Conservation (phyloP, 2,797 vertebrate genomes). For the Anabacerthia variegaticeps region DNA sequence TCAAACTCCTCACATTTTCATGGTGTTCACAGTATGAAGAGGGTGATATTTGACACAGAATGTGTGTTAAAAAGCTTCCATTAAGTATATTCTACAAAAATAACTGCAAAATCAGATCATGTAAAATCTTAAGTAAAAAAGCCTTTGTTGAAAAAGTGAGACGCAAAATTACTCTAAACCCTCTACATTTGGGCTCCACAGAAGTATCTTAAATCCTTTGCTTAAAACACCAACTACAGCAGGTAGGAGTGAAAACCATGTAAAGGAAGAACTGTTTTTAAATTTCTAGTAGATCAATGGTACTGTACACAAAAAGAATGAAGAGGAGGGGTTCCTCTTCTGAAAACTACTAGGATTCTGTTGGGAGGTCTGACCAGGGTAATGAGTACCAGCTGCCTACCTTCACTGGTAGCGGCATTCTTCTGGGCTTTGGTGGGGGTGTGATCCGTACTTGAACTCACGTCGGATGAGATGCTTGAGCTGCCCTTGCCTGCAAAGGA, state of each 20-base stretch:
- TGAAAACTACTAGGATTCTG: constrained; percentile 75
- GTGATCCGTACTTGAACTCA: constrained; percentile 98
- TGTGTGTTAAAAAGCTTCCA: background rate
- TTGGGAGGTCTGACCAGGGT: constrained; percentile 56
- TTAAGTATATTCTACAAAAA: constrained; percentile 3
- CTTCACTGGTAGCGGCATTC: constrained; percentile 97
- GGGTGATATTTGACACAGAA: background rate
- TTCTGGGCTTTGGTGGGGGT: constrained; percentile 93
- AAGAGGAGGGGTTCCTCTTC: background rate
- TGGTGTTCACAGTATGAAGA: background rate
- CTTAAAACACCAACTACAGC: background rate
- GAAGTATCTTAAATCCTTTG: background rate
- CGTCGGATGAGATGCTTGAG: constrained; percentile 99
- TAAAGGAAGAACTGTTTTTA: background rate
- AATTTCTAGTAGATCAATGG: background rate
- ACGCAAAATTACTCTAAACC: background rate
- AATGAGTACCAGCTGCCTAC: constrained; percentile 90
- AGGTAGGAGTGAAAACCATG: background rate
- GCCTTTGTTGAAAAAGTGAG: background rate
- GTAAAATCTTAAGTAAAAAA: background rate
- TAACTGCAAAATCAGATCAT: background rate
- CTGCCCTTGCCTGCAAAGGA: constrained; percentile 92
- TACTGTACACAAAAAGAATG: background rate
- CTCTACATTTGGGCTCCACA: background rate
- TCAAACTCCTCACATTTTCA: background rate